Conservation (phyloP, 1,140 invertebrate genomes). For the Drosophila azteca region DNA sequence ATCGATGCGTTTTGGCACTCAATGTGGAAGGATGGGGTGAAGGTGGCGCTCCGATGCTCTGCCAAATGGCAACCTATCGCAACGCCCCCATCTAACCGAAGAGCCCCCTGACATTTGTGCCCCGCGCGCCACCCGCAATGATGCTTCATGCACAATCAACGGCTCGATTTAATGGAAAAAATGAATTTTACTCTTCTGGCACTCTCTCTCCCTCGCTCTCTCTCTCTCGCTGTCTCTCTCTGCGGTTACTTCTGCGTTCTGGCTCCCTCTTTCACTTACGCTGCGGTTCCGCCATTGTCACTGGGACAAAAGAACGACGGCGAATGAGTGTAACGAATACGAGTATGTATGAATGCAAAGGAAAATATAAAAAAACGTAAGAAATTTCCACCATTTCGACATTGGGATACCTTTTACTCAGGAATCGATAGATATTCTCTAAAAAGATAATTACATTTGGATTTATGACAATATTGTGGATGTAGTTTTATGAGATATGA, state of each 20-base stretch:
- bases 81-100: conserved; percentile 68
- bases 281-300: conserved; percentile 57
- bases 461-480: too few species aligned
- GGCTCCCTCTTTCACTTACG: neutral
- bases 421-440: too few species aligned
- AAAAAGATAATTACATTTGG: too few species aligned
- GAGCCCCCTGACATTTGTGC: conserved; percentile 77
- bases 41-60: conserved; percentile 1
- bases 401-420: too few species aligned
- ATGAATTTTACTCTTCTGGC: conserved; percentile 71
- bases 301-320: conserved; percentile 55
- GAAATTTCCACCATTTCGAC: too few species aligned
- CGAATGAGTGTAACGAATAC: conserved; percentile 56
- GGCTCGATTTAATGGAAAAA: conserved; percentile 82
- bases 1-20: conserved; percentile 48
- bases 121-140: conserved; percentile 22
- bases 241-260: conserved; percentile 37
- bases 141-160: conserved; percentile 76
- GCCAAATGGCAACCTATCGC: conserved; percentile 66
- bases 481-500: too few species aligned
- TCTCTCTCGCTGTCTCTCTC: neutral
- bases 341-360: conserved; percentile 59
- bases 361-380: conserved; percentile 1
- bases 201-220: conserved; percentile 30
- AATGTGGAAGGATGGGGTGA: conserved; percentile 24